Percentiles rank a stretch among this genome's conserved stretches.
Conservation (phyloP, 2,888 invertebrate species). For the Tholera decimalis region DNA sequence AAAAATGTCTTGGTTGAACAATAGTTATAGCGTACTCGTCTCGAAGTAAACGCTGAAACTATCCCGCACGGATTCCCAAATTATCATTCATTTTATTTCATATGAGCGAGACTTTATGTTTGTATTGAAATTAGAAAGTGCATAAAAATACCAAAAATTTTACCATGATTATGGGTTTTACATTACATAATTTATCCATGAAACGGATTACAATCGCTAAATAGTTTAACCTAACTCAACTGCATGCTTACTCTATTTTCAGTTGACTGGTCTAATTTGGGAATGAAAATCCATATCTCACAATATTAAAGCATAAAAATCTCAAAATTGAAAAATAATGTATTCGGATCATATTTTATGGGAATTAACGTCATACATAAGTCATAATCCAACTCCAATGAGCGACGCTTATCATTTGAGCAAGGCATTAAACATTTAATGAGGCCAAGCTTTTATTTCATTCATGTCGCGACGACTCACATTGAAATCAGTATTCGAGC, state of each 20-base stretch:
- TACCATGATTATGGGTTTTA: too few relatives aligned
- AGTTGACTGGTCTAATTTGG: background rate
- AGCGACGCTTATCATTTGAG: constrained; percentile 1
- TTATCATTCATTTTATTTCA: constrained; percentile 48
- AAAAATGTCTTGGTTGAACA: constrained; percentile 59
- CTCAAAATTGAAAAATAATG: background rate
- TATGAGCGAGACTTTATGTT: constrained; percentile 10
- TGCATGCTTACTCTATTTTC: background rate
- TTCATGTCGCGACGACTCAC: background rate
- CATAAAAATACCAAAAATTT: too few relatives aligned
- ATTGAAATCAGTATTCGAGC: constrained; percentile 9
- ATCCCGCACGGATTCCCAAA: constrained; percentile 26
- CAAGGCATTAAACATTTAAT: constrained; percentile 38
- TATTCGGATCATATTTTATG: constrained; percentile 5
- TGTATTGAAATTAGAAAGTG: constrained; percentile 22
- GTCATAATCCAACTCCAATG: constrained; percentile 9
- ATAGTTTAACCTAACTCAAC: background rate
- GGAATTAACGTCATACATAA: background rate
- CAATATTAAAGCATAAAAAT: background rate
- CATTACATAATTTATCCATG: too few relatives aligned
- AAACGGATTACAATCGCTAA: background rate
- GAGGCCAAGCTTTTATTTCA: constrained; percentile 23
- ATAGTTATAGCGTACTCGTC: constrained; percentile 55
- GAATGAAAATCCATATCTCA: background rate
- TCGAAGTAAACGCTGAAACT: constrained; percentile 27